A percentile compares a stretch with the other conserved stretches of the same genome.
Evolutionary conservation across 2,113 vertebrate species (phyloP).

Genomic region (Cyphomyrus plagiostoma): DNA sequence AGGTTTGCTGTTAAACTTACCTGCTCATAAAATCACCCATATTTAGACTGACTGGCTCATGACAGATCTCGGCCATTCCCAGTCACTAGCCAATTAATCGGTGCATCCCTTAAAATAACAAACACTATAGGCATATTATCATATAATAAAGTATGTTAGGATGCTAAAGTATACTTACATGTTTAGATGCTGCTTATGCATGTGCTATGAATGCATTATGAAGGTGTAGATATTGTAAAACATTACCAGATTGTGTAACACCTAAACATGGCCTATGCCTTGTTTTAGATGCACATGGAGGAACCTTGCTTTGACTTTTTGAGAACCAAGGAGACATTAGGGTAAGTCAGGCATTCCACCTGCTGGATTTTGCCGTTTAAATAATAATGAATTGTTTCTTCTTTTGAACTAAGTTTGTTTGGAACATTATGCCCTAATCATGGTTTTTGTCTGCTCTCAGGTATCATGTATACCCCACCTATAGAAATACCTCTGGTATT

Average conservation of each 20-base stretch:
- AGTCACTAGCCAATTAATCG: too few species aligned
- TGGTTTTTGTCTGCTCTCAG: constrained; percentile 46
- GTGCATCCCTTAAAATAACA: too few species aligned
- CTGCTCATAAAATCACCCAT: too few species aligned
- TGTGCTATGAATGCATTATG: too few species aligned
- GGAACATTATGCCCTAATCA: neutral
- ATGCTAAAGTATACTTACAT: too few species aligned
- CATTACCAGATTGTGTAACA: neutral
- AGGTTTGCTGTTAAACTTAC: too few species aligned
- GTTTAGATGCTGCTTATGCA: too few species aligned
- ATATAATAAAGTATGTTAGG: too few species aligned
- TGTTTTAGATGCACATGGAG: constrained; percentile 95
- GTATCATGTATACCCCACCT: constrained; percentile 90
- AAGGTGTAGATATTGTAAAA: neutral
- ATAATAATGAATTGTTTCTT: neutral
- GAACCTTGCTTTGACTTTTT: constrained; percentile 96
- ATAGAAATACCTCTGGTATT: constrained; percentile 90
- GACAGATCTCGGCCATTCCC: too few species aligned
- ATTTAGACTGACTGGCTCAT: too few species aligned
- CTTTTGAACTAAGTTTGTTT: neutral
- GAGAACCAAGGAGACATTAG: constrained; percentile 91
- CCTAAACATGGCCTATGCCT: neutral
- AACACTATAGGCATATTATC: too few species aligned
- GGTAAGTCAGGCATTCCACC: constrained; percentile 60
- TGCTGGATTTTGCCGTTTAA: neutral